Percentiles rank a stretch among this genome's conserved stretches.
Conservation (phyloP, 2,888 invertebrate genomes). For the Folsomia manolachei region DNA sequence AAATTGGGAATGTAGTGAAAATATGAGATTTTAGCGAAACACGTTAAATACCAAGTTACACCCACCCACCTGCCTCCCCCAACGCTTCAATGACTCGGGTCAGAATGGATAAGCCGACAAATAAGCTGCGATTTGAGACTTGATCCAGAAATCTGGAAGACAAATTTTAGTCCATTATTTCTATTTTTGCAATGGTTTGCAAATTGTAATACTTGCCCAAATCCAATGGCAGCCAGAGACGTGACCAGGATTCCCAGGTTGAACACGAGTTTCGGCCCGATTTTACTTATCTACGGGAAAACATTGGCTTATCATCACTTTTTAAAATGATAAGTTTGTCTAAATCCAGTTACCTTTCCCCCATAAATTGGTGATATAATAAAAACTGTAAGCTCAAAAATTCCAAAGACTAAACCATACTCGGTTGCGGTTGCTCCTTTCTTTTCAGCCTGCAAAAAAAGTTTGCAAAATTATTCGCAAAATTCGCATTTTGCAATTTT, state of each 20-base stretch:
- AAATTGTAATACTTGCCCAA: constrained; percentile 65
- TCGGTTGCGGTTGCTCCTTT: constrained; percentile 77
- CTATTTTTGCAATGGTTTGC: too few relatives aligned
- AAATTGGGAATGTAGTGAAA: too few relatives aligned
- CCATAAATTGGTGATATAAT: constrained; percentile 54
- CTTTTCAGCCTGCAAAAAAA: constrained; percentile 68
- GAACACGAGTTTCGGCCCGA: constrained; percentile 77
- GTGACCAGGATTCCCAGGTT: constrained; percentile 80
- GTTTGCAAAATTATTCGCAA: constrained; percentile 18
- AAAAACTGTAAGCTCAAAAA: constrained; percentile 55
- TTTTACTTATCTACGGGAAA: constrained; percentile 62
- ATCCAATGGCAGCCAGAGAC: constrained; percentile 76
- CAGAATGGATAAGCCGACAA: constrained; percentile 73
- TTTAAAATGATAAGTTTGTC: not conserved
- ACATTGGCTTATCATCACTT: not conserved
- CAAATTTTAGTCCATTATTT: too few relatives aligned
- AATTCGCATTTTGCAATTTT: too few relatives aligned
- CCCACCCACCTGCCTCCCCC: too few relatives aligned
- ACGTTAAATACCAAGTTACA: too few relatives aligned
- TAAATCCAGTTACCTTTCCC: constrained; percentile 51
- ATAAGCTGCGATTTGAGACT: constrained; percentile 57
- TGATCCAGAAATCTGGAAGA: constrained; percentile 38
- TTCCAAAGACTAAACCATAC: constrained; percentile 81
- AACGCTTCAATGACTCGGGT: constrained; percentile 78
- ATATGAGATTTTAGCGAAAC: too few relatives aligned